Evolutionary conservation across 2,797 vertebrate genomes (phyloP).

Genomic region (Ctenopoma multispine): DNA sequence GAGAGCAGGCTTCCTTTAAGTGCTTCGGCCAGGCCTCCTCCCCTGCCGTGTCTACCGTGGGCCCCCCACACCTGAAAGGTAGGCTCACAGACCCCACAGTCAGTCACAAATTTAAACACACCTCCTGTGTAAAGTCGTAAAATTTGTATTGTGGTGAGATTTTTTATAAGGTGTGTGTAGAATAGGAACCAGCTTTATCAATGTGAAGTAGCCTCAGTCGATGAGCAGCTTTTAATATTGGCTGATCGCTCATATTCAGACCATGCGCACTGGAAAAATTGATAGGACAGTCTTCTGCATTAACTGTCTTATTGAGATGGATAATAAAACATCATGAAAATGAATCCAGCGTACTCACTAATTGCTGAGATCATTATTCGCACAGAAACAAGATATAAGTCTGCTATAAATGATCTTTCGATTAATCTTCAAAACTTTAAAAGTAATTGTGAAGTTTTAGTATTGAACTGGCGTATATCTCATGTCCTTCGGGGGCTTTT

Average conservation of each 20-base stretch:
- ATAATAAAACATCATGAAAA: neutral
- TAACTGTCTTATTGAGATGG: constrained; percentile 1
- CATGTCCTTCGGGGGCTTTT: neutral
- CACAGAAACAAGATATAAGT: neutral
- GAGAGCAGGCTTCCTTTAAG: constrained; percentile 92
- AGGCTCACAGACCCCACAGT: constrained; percentile 54
- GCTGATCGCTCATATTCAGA: neutral
- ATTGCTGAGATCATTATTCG: neutral
- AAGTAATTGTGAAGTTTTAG: too few relatives aligned
- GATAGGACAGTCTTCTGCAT: neutral
- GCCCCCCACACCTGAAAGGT: constrained; percentile 95
- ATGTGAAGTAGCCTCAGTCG: neutral
- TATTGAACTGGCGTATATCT: neutral
- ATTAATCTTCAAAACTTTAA: neutral
- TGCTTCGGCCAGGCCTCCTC: constrained; percentile 93
- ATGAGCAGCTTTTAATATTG: constrained; percentile 2
- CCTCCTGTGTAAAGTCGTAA: constrained; percentile 41
- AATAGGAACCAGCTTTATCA: neutral
- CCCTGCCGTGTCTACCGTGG: constrained; percentile 89
- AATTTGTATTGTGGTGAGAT: constrained; percentile 18
- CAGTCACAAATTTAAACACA: constrained; percentile 20
- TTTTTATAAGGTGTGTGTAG: constrained; percentile 14
- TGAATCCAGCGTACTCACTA: neutral
- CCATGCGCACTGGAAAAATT: neutral
- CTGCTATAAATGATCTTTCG: neutral